Conservation (phyloP, 2,888 invertebrate species). For the Pterostichus niger region DNA sequence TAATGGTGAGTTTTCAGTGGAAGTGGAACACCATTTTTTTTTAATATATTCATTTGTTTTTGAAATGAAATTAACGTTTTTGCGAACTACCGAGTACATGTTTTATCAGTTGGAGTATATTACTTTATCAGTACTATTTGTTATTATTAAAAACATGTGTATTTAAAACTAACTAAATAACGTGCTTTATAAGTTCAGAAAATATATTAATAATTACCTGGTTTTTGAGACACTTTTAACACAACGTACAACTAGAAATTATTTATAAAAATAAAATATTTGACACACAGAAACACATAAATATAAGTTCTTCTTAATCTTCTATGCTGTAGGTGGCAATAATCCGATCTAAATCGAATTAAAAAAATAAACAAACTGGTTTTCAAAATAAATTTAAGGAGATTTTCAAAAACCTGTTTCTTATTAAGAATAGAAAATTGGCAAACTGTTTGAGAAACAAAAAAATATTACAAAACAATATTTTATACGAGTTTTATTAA, state of each 20-base stretch:
- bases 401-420: too few relatives aligned
- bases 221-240: not conserved
- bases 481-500: too few relatives aligned
- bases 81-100: not conserved
- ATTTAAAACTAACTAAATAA: not conserved
- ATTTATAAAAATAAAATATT: too few relatives aligned
- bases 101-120: not conserved
- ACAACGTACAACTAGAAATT: too few relatives aligned
- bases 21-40: not conserved
- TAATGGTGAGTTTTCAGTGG: slow-evolving; percentile 79
- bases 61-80: not conserved
- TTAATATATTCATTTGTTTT: not conserved
- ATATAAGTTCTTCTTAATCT: too few relatives aligned
- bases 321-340: too few relatives aligned
- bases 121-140: too few relatives aligned
- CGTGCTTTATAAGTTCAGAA: not conserved
- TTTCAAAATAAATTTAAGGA: too few relatives aligned
- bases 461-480: not conserved
- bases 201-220: not conserved
- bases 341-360: too few relatives aligned
- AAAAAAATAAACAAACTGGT: too few relatives aligned
- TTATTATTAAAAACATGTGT: too few relatives aligned
- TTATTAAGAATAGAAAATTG: not conserved
- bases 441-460: not conserved
- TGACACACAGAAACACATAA: too few relatives aligned